These are phyloP conservation scores for Cyrtonyx montezumae DNA, from an alignment of 2,113 vertebrate species.

Conservation along the genomic window DNA sequence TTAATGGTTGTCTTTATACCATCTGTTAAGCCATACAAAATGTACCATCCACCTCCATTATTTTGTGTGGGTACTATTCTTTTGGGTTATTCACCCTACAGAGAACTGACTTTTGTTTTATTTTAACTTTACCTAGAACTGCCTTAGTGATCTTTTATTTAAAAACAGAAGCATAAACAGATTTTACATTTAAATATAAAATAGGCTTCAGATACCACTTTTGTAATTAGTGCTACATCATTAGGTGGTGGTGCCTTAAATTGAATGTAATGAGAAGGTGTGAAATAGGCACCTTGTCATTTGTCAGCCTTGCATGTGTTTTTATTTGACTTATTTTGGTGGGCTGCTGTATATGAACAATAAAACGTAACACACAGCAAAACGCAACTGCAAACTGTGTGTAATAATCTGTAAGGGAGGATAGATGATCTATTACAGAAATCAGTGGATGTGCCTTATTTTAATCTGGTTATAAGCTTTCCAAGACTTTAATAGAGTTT, in stretches of 20 bases:
- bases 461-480: background rate
- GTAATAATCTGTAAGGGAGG: background rate
- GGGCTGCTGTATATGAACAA: background rate
- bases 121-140: background rate
- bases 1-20: too few relatives aligned
- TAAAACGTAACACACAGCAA: background rate
- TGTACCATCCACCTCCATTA: too few relatives aligned
- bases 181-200: background rate
- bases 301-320: background rate
- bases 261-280: background rate
- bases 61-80: too few relatives aligned
- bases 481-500: too few relatives aligned
- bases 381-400: background rate
- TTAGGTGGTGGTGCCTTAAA: background rate
- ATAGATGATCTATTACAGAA: background rate
- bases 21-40: too few relatives aligned
- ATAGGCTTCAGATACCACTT: background rate
- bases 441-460: background rate
- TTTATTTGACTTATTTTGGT: background rate
- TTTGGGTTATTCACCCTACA: too few relatives aligned
- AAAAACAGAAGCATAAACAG: background rate
- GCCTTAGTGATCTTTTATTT: background rate
- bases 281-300: background rate
- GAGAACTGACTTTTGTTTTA: background rate
- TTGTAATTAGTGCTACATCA: background rate